Evolutionary conservation across 2,113 vertebrate species (phyloP).

Genomic region (Cervus canadensis): DNA sequence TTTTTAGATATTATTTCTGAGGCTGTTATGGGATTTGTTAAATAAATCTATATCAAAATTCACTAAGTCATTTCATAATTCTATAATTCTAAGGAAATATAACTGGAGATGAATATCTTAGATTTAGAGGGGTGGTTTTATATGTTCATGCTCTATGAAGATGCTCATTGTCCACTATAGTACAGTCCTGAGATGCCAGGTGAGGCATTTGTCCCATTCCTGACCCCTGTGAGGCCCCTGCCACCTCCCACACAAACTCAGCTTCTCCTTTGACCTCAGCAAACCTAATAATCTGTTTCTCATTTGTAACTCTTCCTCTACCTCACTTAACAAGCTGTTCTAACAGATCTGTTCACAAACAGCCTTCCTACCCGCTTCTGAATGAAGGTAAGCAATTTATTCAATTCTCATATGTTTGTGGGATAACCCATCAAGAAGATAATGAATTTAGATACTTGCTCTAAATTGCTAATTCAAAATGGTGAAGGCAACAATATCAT

Average conservation of each 20-base stretch:
- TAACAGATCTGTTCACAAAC: not conserved
- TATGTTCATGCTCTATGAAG: not conserved
- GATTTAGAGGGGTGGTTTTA: not conserved
- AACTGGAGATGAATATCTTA: constrained; percentile 8
- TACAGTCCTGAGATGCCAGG: not conserved
- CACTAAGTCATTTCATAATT: constrained; percentile 19
- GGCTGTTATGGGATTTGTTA: constrained; percentile 42
- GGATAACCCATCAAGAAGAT: not conserved
- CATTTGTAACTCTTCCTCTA: constrained; percentile 52
- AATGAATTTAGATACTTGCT: not conserved
- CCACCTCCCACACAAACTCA: constrained; percentile 45
- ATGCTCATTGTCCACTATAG: not conserved
- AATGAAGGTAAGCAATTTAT: not conserved
- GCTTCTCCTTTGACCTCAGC: constrained; percentile 52
- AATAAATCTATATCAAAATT: constrained; percentile 51
- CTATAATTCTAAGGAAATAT: constrained; percentile 13
- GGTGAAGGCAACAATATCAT: not conserved
- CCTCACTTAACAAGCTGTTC: constrained; percentile 52
- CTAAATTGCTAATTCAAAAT: not conserved
- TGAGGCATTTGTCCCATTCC: not conserved
- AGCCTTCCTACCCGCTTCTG: not conserved
- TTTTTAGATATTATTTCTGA: constrained; percentile 52
- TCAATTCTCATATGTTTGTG: not conserved
- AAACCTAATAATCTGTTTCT: constrained; percentile 50
- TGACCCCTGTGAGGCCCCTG: not conserved